phyloP scores from a whole-genome alignment of 2,888 invertebrate species.

The Ashinkailepas kermadecensis region DNA sequence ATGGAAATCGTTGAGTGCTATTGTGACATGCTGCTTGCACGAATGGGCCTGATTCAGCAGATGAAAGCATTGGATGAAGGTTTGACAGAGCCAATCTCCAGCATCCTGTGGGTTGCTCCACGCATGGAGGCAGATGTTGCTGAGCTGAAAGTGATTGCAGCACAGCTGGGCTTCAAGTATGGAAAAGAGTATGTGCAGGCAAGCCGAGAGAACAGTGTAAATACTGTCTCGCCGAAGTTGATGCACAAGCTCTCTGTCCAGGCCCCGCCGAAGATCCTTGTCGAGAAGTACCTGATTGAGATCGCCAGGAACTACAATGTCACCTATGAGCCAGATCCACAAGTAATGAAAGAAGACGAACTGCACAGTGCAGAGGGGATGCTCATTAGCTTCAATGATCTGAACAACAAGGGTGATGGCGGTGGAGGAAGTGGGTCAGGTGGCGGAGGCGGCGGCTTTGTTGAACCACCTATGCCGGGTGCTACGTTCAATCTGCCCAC shows the following conservation, averaged over 20 bases:
- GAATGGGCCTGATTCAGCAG: slow-evolving; percentile 83
- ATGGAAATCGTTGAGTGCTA: slow-evolving; percentile 99
- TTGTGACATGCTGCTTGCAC: slow-evolving; percentile 88
- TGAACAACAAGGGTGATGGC: slow-evolving; percentile 48
- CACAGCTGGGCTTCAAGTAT: slow-evolving; percentile 83
- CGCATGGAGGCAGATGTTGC: slow-evolving; percentile 56
- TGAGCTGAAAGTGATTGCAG: slow-evolving; percentile 56
- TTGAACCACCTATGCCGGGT: slow-evolving; percentile 55
- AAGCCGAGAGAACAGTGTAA: slow-evolving; percentile 70
- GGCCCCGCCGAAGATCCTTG: slow-evolving; percentile 87
- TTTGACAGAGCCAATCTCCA: slow-evolving; percentile 89
- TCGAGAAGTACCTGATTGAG: slow-evolving; percentile 90
- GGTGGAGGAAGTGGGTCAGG: slow-evolving; percentile 33
- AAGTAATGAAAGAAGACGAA: slow-evolving; percentile 64
- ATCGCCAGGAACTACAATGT: slow-evolving; percentile 94
- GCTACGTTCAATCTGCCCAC: slow-evolving; percentile 11
- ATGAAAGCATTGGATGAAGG: slow-evolving; percentile 91
- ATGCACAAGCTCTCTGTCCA: slow-evolving; percentile 89
- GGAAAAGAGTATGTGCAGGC: slow-evolving; percentile 77
- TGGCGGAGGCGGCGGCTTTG: slow-evolving; percentile 37
- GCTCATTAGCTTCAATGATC: slow-evolving; percentile 32
- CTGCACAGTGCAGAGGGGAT: slow-evolving; percentile 52
- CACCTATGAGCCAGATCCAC: slow-evolving; percentile 89
- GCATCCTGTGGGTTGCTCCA: slow-evolving; percentile 94
- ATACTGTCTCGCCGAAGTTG: slow-evolving; percentile 80